These are phyloP conservation scores for Poicephalus gulielmi DNA, from an alignment of 2,113 vertebrate species.

Conservation along the genomic window DNA sequence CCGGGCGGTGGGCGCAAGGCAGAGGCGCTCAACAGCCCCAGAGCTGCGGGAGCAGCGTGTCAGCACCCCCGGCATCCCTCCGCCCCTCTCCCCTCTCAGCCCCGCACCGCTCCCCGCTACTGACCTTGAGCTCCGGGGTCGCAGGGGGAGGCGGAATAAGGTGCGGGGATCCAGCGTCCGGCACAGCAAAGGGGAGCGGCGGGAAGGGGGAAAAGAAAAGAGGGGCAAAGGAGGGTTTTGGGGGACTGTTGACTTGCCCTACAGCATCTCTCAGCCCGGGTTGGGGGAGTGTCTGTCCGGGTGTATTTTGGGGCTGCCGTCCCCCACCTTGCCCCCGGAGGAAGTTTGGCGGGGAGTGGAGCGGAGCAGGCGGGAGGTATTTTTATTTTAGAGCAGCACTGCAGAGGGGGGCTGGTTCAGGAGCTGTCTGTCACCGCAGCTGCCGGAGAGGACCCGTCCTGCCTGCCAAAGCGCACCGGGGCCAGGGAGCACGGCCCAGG, in stretches of 20 bases:
- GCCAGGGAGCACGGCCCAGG: not conserved
- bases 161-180: not conserved
- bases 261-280: not conserved
- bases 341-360: constrained; percentile 57
- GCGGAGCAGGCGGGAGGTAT: constrained; percentile 40
- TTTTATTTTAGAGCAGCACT: constrained; percentile 68
- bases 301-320: not conserved
- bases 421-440: constrained; percentile 65
- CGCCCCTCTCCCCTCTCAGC: not conserved
- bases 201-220: not conserved
- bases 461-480: constrained; percentile 16
- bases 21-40: not conserved
- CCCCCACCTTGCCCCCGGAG: constrained; percentile 19
- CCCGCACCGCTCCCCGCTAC: constrained; percentile 71
- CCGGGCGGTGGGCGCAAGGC: not conserved
- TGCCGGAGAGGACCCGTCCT: constrained; percentile 7
- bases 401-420: constrained; percentile 64
- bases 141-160: not conserved
- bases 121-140: constrained; percentile 79
- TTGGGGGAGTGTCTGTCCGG: accelerated
- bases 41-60: not conserved
- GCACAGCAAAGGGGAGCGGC: not conserved
- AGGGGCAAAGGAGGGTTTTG: not conserved
- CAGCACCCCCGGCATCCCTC: not conserved
- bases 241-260: not conserved